These are phyloP conservation scores for Labrus mixtus DNA, from an alignment of 2,113 vertebrate genomes.

Conservation along the genomic window DNA sequence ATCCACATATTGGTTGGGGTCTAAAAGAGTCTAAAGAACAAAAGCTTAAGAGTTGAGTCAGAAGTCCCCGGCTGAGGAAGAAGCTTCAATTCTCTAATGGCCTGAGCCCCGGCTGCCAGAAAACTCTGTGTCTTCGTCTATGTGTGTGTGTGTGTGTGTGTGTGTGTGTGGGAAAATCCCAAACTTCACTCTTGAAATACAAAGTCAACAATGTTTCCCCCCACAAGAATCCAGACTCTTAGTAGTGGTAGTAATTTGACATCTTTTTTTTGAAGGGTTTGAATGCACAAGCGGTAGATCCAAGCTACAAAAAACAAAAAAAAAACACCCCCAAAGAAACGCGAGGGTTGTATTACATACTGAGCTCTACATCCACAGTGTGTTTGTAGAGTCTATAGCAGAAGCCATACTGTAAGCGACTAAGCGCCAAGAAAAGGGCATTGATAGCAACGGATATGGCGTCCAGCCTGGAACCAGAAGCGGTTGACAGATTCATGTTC, in stretches of 20 bases:
- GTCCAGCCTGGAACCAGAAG: slow-evolving; percentile 45
- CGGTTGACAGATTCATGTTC: slow-evolving; percentile 73
- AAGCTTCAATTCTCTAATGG: slow-evolving; percentile 16
- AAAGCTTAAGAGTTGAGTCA: slow-evolving; percentile 20
- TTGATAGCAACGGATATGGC: slow-evolving; percentile 1
- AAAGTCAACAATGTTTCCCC: slow-evolving; percentile 57
- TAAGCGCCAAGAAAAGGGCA: slow-evolving; percentile 30
- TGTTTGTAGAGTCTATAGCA: slow-evolving; percentile 31
- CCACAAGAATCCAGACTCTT: slow-evolving; percentile 46
- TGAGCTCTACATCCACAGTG: slow-evolving; percentile 5
- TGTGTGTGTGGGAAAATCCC: slow-evolving; percentile 60
- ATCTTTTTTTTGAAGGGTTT: slow-evolving; percentile 26
- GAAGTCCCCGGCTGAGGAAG: slow-evolving; percentile 4
- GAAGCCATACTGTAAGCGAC: slow-evolving; percentile 17
- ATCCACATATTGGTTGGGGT: not conserved
- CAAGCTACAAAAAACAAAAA: slow-evolving; percentile 35
- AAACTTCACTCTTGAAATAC: slow-evolving; percentile 35
- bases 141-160: too few relatives aligned
- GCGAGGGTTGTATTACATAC: slow-evolving; percentile 25
- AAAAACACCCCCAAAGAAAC: slow-evolving; percentile 39
- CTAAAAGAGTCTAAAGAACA: not conserved
- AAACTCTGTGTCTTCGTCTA: slow-evolving; percentile 30
- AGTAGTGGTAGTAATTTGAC: slow-evolving; percentile 36
- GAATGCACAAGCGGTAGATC: slow-evolving; percentile 15
- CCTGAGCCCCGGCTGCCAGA: slow-evolving; percentile 3